Evolutionary conservation across 2,888 invertebrate genomes (phyloP).

Genomic region (Hedya salicella): DNA sequence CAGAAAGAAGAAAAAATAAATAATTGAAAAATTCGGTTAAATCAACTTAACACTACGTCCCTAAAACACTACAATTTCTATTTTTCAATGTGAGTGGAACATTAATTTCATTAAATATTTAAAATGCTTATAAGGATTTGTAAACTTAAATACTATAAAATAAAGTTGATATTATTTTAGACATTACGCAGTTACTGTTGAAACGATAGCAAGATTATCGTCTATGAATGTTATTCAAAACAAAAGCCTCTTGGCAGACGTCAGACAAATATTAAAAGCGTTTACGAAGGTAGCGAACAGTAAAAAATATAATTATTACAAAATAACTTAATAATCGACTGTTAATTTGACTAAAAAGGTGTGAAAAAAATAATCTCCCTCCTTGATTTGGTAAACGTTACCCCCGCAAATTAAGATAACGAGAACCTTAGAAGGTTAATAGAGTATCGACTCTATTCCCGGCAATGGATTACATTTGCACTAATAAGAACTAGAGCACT

Average conservation of each 20-base stretch:
- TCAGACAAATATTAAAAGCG: conserved; percentile 24
- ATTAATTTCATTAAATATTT: conserved; percentile 8
- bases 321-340: not conserved
- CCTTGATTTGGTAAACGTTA: too few species aligned
- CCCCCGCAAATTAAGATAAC: too few species aligned
- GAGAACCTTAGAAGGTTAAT: too few species aligned
- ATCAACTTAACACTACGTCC: conserved; percentile 39
- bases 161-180: not conserved
- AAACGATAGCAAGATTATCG: conserved; percentile 1
- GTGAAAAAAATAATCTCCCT: not conserved
- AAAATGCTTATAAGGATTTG: not conserved
- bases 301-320: not conserved
- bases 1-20: conserved; percentile 31
- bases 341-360: too few species aligned
- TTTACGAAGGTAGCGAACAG: conserved; percentile 9
- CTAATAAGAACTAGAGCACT: too few species aligned
- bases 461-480: too few species aligned
- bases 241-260: conserved; percentile 40
- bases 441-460: too few species aligned
- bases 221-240: conserved; percentile 27
- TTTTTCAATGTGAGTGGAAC: conserved; percentile 11
- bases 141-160: not conserved
- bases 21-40: conserved; percentile 33
- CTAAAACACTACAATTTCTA: conserved; percentile 29
- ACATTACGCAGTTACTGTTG: not conserved